These are phyloP conservation scores for Todiramphus chloris DNA, from an alignment of 2,113 vertebrate genomes.

Conservation along the genomic window DNA sequence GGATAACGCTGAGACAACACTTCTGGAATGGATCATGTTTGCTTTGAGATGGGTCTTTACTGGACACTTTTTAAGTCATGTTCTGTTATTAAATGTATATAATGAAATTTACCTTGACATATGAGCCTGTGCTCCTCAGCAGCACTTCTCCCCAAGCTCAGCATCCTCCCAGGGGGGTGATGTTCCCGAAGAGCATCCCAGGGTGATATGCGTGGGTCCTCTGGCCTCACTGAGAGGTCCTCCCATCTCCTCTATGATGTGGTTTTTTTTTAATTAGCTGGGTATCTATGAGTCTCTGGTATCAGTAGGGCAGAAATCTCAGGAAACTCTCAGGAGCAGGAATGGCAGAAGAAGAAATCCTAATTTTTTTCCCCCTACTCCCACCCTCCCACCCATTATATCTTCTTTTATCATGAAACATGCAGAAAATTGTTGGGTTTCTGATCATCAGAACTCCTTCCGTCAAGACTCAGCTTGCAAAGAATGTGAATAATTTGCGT, in stretches of 20 bases:
- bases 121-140: background rate
- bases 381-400: background rate
- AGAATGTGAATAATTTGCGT: slow-evolving; percentile 45
- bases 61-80: background rate
- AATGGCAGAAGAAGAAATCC: background rate
- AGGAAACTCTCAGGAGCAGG: background rate
- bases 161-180: background rate
- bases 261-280: background rate
- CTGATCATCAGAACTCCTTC: background rate
- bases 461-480: background rate
- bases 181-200: background rate
- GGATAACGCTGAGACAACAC: background rate
- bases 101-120: background rate
- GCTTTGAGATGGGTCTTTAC: background rate
- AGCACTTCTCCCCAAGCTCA: background rate
- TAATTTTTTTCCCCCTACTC: background rate
- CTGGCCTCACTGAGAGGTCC: background rate
- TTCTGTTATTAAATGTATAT: background rate
- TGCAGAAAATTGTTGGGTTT: background rate
- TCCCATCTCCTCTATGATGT: background rate
- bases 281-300: background rate
- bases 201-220: background rate
- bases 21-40: background rate
- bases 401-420: background rate
- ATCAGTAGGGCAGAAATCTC: background rate